Base-by-base conservation (phyloP, 2,888 invertebrate genomes). In the Griposia aprilina region DNA sequence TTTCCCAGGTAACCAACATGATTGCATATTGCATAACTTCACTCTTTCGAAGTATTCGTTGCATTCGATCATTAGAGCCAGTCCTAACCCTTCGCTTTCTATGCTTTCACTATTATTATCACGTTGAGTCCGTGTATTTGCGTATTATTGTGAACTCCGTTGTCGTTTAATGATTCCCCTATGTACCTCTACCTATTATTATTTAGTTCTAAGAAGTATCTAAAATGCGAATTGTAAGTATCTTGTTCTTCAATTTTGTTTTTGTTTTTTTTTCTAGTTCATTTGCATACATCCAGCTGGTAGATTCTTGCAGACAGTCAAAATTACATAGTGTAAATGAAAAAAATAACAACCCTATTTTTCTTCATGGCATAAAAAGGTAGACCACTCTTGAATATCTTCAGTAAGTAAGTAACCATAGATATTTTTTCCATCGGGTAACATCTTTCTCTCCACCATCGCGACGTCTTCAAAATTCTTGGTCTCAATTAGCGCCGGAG, bases 101-200 rank as follows among this genome's bases (percentile, higher is more conserved):
- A 63, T 48, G 17, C 85, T 83, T 83, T 84, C 76, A 81, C 82
- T 84, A 82, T 70, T 82, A 74, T 82, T 82, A 79, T 74, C 55
- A 71, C 59, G 26, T 17, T 4, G 20, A 30, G 11, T 78, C 71
- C 26, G 63, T 77, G 65, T 57, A 78, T 84, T 83, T 78, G 87
- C 83, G 78, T 84, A 78, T 74, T 84, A 78, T 74, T 78, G 36
- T 41, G 48, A 41, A 48, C 62, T 74, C 17, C 59, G 36, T 45
- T 77, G 71, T 52, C 36, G 82, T 77, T 15, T 13, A 36, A n/a
- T 20, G 7, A 52, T 65, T 62, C 79, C 68, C 50, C n/a, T 71
- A 62, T 66, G 71, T 65, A 60, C n/a, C 6, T 55, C 23, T 36
- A 36, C 36, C 6, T 57, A 69, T 66, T 83, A 59, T 60, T 70